Conservation (phyloP, 2,113 vertebrate genomes). For the Pogona vitticeps region DNA sequence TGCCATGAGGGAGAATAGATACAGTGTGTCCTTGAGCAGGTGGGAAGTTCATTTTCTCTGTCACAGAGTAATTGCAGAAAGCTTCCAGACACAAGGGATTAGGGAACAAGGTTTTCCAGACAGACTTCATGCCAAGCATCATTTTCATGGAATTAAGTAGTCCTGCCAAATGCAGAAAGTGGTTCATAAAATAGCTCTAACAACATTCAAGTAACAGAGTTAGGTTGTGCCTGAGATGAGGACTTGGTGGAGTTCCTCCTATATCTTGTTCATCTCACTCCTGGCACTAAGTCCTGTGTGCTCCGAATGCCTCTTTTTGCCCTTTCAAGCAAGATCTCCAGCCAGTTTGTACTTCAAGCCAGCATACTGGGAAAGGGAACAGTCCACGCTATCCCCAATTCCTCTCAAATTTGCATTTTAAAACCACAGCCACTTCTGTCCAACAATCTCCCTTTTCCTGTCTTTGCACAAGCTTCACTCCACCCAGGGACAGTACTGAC, state of each 20-base stretch:
- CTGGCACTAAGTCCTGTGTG: background rate
- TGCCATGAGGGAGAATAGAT: background rate
- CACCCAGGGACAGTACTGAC: background rate
- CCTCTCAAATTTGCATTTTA: constrained; percentile 10
- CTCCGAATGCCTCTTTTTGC: constrained; percentile 6
- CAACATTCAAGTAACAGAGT: background rate
- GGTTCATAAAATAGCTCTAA: background rate
- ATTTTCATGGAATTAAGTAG: background rate
- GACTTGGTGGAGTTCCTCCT: background rate
- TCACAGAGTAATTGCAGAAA: background rate
- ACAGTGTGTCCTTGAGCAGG: too few species aligned
- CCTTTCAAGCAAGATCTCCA: constrained; percentile 12
- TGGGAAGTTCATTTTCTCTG: background rate
- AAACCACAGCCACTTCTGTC: constrained; percentile 1
- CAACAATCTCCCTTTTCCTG: background rate
- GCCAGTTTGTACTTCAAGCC: constrained; percentile 17
- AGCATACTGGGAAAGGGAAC: background rate
- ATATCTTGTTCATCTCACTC: background rate
- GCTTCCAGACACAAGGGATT: background rate
- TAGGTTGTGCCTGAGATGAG: background rate
- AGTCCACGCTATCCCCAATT: background rate
- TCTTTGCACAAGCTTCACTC: background rate
- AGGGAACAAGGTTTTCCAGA: background rate
- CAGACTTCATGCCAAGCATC: background rate
- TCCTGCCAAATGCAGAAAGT: background rate